Evolutionary conservation across 1,140 invertebrate species (phyloP).

Genomic region (Dreissena rostriformis): DNA sequence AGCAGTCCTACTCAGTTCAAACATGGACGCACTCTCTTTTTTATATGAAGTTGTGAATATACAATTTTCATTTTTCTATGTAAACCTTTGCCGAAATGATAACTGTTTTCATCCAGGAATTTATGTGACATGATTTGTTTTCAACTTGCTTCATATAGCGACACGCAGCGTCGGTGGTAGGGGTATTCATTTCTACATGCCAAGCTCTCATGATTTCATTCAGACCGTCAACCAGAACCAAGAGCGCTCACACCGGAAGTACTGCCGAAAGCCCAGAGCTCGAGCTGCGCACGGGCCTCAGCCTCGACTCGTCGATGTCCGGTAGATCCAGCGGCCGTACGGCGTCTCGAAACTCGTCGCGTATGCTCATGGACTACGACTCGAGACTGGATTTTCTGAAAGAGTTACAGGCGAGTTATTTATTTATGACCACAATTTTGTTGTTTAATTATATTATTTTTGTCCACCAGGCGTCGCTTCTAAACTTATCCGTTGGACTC

Average conservation of each 20-base stretch:
- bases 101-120: too few relatives aligned
- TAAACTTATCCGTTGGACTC: too few relatives aligned
- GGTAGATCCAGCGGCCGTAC: not conserved
- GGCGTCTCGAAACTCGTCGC: not conserved
- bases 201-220: not conserved
- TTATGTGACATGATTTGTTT: too few relatives aligned
- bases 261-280: not conserved
- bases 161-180: not conserved
- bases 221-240: not conserved
- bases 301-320: not conserved
- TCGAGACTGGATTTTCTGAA: slow-evolving; percentile 21
- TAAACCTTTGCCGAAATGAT: too few relatives aligned
- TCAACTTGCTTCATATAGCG: not conserved
- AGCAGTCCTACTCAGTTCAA: too few relatives aligned
- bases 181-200: not conserved
- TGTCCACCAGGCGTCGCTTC: too few relatives aligned
- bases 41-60: too few relatives aligned
- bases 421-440: too few relatives aligned
- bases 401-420: slow-evolving; percentile 38
- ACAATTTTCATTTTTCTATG: too few relatives aligned
- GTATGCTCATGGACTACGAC: slow-evolving; percentile 23
- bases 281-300: not conserved
- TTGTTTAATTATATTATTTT: too few relatives aligned
- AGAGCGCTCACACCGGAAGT: not conserved
- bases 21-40: too few relatives aligned